Evolutionary conservation across 2,113 vertebrate genomes (phyloP), one percentile per base, ranked within the genome.

Genomic region (Stomatorhinus ivindoensis): DNA sequence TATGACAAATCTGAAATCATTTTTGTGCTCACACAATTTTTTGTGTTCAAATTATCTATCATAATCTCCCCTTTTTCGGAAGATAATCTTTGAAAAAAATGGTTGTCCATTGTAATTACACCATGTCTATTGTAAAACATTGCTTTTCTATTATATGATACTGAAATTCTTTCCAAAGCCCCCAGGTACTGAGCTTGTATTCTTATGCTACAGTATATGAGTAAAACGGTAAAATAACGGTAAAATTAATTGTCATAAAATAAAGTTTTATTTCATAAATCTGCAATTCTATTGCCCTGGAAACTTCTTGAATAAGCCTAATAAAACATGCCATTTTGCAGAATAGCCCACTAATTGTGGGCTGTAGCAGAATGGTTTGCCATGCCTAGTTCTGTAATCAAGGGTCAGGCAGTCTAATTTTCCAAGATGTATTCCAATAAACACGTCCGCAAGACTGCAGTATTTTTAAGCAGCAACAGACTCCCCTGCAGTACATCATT

Each of bases 351-450:
- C 90, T 90, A 90, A 91, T 87, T 91, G 42, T 42, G 61, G 39
- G 58, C 51, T 88, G 90, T 93, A 93, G 86, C 51, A 92, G 91
- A 90, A 92, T 91, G 93, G 93, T 93, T 93, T 94, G 92, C 91
- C 89, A 88, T 94, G 92, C 91, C 92, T 89, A 90, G 50, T 19
- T 87, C 92, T 92, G 90, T 93, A 92, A 94, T 95, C 90, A 91
- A 92, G 94, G 92, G 91, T 93, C 90, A 92, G 87, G 88, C 89
- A 89, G 86, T 89, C 91, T 92, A 88, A 90, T 89, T 94, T 95
- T 95, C 94, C 93, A 91, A 93, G 90, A 93, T 88, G 91, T 92
- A 91, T 91, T 93, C 93, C 94, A 95, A 94, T 95, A 95, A 95
- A 95, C 95, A 95, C 93, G 94, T 94, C 91, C 90, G 91, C 90